Evolutionary conservation across 2,113 vertebrate genomes (phyloP).

Genomic region (Paedocypris sp.): DNA sequence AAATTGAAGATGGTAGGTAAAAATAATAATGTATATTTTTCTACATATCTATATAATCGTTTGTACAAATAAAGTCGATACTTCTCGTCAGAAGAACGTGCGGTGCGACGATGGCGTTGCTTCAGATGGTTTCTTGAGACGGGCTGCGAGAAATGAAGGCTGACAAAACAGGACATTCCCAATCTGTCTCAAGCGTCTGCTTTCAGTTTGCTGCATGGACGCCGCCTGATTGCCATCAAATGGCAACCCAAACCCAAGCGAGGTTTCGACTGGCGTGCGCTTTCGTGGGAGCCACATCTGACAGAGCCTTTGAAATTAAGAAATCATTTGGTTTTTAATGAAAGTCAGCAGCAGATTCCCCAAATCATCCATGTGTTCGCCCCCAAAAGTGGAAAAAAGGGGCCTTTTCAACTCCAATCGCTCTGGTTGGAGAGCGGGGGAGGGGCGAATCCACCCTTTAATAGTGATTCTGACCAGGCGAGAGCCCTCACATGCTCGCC

Average conservation of each 20-base stretch:
- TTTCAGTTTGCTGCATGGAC: constrained; percentile 55
- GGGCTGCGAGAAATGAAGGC: constrained; percentile 48
- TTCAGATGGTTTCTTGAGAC: not conserved
- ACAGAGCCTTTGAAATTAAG: constrained; percentile 43
- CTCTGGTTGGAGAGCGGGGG: constrained; percentile 1
- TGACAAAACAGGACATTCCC: constrained; percentile 61
- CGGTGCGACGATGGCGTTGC: too few species aligned
- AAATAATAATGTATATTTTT: too few species aligned
- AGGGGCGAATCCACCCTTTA: constrained; percentile 22
- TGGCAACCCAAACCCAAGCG: constrained; percentile 39
- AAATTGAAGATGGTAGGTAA: too few species aligned
- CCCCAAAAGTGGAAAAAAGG: constrained; percentile 34
- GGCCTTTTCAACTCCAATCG: not conserved
- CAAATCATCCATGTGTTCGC: constrained; percentile 26
- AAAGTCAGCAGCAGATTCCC: constrained; percentile 31
- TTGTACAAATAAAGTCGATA: constrained; percentile 8
- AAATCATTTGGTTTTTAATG: constrained; percentile 43
- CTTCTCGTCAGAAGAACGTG: too few species aligned
- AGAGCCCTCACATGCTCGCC: constrained; percentile 22
- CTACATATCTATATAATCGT: too few species aligned
- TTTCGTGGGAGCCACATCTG: constrained; percentile 43
- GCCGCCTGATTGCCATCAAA: constrained; percentile 54
- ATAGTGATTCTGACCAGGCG: constrained; percentile 26
- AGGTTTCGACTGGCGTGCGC: constrained; percentile 49
- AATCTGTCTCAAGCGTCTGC: constrained; percentile 58